These are phyloP conservation scores for Araneus ventricosus DNA, from an alignment of 1,140 invertebrate genomes.

Conservation along the genomic window DNA sequence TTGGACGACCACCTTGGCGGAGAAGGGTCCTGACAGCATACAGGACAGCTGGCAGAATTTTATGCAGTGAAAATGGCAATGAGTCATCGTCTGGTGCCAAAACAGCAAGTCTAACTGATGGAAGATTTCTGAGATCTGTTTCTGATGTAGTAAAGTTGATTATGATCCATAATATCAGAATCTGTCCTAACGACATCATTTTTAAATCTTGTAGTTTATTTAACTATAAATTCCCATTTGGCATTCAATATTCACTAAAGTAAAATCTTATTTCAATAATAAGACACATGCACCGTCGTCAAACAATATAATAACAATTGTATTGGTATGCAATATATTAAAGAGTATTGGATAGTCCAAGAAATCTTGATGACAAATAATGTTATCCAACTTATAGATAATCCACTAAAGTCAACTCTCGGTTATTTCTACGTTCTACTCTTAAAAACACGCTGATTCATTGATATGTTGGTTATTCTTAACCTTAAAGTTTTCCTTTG, in stretches of 20 bases:
- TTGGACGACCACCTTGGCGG: slow-evolving; percentile 81
- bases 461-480: too few relatives aligned
- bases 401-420: too few relatives aligned
- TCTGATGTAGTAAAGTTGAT: background rate
- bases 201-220: background rate
- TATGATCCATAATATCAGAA: background rate
- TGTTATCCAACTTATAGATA: too few relatives aligned
- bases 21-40: slow-evolving; percentile 84
- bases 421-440: too few relatives aligned
- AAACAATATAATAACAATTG: too few relatives aligned
- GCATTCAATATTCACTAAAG: background rate
- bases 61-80: slow-evolving; percentile 85
- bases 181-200: background rate
- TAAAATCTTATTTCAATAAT: background rate
- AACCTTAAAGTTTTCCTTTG: too few relatives aligned
- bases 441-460: too few relatives aligned
- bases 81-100: slow-evolving; percentile 85
- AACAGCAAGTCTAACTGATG: slow-evolving; percentile 82
- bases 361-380: too few relatives aligned
- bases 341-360: too few relatives aligned
- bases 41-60: slow-evolving; percentile 87
- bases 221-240: background rate
- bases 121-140: background rate
- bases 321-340: too few relatives aligned
- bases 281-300: background rate